Conservation (phyloP, 1,140 invertebrate genomes). For the Globodera rostochiensis region DNA sequence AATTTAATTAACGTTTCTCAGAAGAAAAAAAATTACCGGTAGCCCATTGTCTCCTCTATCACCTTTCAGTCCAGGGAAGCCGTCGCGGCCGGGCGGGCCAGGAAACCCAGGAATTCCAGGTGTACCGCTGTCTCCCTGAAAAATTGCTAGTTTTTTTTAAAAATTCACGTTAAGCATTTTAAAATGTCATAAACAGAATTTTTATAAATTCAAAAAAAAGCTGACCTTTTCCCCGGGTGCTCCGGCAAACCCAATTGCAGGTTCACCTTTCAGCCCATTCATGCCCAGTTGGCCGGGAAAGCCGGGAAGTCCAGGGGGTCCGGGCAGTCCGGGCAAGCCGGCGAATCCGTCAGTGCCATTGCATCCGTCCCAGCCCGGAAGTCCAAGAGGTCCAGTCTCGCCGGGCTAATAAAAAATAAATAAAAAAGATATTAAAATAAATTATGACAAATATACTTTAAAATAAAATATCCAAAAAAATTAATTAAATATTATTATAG, state of each 20-base stretch:
- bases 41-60: constrained; percentile 66
- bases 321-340: constrained; percentile 59
- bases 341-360: constrained; percentile 64
- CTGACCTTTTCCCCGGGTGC: constrained; percentile 49
- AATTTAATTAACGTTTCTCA: neutral
- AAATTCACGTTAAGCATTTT: neutral
- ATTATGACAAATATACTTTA: neutral
- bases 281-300: constrained; percentile 58
- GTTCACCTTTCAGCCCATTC: constrained; percentile 49
- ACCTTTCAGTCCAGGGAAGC: constrained; percentile 66
- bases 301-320: constrained; percentile 58
- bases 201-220: neutral
- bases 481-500: too few species aligned
- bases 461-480: neutral
- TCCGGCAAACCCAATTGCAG: constrained; percentile 50
- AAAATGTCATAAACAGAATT: neutral
- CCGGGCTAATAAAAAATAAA: constrained; percentile 40
- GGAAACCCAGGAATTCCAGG: constrained; percentile 42
- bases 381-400: constrained; percentile 63
- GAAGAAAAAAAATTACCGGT: constrained; percentile 66
- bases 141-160: neutral
- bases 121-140: neutral
- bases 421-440: neutral
- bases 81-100: constrained; percentile 69
- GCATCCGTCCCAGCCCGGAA: constrained; percentile 65